phyloP scores from a whole-genome alignment of 2,888 invertebrate genomes.

The Rotaria socialis region DNA sequence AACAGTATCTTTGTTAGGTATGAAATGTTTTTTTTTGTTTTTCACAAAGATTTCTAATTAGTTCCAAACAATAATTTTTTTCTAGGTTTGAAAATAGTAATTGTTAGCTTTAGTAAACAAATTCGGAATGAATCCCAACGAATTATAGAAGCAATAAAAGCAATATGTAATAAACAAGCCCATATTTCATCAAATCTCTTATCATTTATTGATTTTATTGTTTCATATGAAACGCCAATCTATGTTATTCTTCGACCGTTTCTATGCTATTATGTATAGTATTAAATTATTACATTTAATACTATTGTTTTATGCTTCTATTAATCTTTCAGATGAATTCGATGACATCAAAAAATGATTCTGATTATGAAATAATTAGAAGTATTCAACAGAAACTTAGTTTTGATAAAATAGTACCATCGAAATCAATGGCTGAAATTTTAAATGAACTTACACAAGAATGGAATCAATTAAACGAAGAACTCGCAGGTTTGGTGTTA shows the following conservation, averaged over 20 bases:
- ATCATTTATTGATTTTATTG: constrained; percentile 83
- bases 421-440: constrained; percentile 37
- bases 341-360: background rate
- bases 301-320: background rate
- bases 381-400: constrained; percentile 42
- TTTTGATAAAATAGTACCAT: constrained; percentile 1
- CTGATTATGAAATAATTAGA: constrained; percentile 35
- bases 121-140: background rate
- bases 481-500: background rate
- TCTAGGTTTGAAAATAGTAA: background rate
- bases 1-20: constrained; percentile 31
- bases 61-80: background rate
- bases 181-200: background rate
- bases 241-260: constrained; percentile 86
- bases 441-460: constrained; percentile 37
- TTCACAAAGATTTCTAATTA: background rate
- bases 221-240: constrained; percentile 83
- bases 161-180: background rate
- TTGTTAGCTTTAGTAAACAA: background rate
- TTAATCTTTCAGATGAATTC: background rate
- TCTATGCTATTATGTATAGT: constrained; percentile 74
- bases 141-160: background rate
- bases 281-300: background rate
- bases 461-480: constrained; percentile 39
- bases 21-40: too few species aligned